Percentiles rank a stretch among this genome's conserved stretches.
These are phyloP conservation scores for Chaetogeoica ovagalla DNA, from an alignment of 2,888 invertebrate genomes.

Conservation along the genomic window DNA sequence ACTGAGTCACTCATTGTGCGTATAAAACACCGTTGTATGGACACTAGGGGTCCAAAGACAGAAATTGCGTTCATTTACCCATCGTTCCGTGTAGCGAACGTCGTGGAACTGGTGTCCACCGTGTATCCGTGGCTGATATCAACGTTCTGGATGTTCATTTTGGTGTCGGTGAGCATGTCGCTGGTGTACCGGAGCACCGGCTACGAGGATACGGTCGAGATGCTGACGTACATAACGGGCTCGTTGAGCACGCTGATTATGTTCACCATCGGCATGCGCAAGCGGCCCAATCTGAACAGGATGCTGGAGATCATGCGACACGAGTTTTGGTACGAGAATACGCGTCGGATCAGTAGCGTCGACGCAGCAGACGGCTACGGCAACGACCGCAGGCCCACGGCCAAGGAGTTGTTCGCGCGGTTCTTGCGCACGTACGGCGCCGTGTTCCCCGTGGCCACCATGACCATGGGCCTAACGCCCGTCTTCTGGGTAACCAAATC, in stretches of 20 bases:
- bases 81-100: no score
- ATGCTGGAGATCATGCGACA: conserved; percentile 1
- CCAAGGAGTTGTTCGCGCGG: neutral
- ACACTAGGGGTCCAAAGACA: no score
- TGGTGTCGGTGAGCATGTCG: neutral
- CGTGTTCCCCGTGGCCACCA: conserved; percentile 10
- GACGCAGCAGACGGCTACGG: neutral
- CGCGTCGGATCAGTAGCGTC: no score
- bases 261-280: conserved; percentile 32
- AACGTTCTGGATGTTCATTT: conserved; percentile 16
- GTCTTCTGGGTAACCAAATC: neutral
- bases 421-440: conserved; percentile 36
- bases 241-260: conserved; percentile 22
- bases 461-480: conserved; percentile 19
- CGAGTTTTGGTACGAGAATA: conserved; percentile 25
- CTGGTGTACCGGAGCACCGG: neutral
- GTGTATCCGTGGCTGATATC: conserved; percentile 33
- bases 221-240: conserved; percentile 28
- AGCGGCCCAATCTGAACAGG: neutral
- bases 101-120: neutral
- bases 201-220: conserved; percentile 18
- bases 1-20: no score
- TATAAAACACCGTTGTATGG: no score
- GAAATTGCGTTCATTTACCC: no score
- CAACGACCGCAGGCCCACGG: neutral